Conservation (phyloP, 2,113 vertebrate genomes). For the Heloderma charlesbogerti region DNA sequence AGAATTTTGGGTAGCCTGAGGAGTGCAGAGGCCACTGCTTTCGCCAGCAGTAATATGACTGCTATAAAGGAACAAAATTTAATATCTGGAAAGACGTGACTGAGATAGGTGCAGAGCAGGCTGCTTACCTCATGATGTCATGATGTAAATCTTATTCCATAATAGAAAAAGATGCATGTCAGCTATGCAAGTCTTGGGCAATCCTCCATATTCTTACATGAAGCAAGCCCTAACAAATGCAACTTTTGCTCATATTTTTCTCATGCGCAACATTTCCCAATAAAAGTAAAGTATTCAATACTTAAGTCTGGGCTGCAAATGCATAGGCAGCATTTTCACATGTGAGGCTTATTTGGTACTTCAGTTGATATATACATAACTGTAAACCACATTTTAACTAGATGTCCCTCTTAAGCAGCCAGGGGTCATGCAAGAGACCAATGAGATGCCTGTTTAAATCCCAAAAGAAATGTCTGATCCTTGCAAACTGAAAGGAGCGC, state of each 20-base stretch:
- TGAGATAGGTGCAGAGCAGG: no score
- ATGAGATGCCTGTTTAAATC: slow-evolving; percentile 20
- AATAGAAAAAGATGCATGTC: slow-evolving; percentile 60
- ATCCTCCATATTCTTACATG: not conserved
- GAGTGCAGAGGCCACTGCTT: no score
- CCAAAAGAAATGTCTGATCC: slow-evolving; percentile 8
- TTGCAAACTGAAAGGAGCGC: not conserved
- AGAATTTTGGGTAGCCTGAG: no score
- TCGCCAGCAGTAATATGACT: no score
- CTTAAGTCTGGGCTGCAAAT: slow-evolving; percentile 2
- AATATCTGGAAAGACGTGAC: no score
- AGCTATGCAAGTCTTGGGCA: not conserved
- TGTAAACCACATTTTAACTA: not conserved
- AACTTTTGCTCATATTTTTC: not conserved
- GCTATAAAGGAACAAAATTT: no score
- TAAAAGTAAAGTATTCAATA: not conserved
- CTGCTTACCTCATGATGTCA: no score
- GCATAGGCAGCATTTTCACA: not conserved
- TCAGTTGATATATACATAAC: not conserved
- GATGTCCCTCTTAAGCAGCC: not conserved
- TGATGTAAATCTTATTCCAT: no score
- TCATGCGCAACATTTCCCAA: not conserved
- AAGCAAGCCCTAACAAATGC: not conserved
- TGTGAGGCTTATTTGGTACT: no score
- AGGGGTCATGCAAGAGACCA: no score